Percentiles rank a stretch among this genome's conserved stretches.
Evolutionary conservation across 2,888 invertebrate species (phyloP).

Genomic region (Tuta absoluta): DNA sequence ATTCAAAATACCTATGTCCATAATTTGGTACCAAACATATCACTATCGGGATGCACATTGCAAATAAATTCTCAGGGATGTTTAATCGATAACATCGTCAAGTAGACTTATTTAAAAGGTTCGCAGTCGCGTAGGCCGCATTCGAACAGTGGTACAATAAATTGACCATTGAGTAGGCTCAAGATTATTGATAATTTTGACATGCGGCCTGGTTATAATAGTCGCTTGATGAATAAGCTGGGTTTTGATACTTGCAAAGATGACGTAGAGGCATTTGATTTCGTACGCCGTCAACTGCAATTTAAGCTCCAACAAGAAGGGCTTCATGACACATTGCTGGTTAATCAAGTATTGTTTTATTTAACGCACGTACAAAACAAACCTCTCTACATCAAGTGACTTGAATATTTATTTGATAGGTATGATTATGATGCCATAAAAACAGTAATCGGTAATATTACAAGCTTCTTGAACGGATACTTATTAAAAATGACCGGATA

Average conservation of each 20-base stretch:
- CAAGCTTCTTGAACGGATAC: conserved; percentile 13
- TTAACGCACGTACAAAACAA: neutral
- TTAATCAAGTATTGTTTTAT: neutral
- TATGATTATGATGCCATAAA: neutral
- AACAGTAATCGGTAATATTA: conserved; percentile 4
- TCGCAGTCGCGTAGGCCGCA: conserved; percentile 57
- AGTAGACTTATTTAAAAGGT: conserved; percentile 59
- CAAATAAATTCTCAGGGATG: conserved; percentile 42
- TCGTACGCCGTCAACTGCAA: neutral
- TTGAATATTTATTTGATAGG: neutral
- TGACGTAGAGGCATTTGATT: conserved; percentile 14
- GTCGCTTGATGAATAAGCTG: conserved; percentile 29
- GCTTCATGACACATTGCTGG: neutral
- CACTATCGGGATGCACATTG: conserved; percentile 24
- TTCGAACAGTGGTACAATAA: conserved; percentile 58
- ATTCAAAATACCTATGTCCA: neutral
- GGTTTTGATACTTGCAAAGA: conserved; percentile 21
- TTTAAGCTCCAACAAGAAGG: neutral
- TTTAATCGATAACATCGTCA: conserved; percentile 59
- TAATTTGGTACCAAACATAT: conserved; percentile 9
- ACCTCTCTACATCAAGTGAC: neutral
- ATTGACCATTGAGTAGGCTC: conserved; percentile 53
- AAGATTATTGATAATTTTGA: conserved; percentile 62
- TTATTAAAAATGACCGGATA: conserved; percentile 20
- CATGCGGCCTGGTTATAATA: conserved; percentile 47